These are phyloP conservation scores for Lasiurus cinereus DNA, from an alignment of 2,113 vertebrate genomes.

Conservation along the genomic window DNA sequence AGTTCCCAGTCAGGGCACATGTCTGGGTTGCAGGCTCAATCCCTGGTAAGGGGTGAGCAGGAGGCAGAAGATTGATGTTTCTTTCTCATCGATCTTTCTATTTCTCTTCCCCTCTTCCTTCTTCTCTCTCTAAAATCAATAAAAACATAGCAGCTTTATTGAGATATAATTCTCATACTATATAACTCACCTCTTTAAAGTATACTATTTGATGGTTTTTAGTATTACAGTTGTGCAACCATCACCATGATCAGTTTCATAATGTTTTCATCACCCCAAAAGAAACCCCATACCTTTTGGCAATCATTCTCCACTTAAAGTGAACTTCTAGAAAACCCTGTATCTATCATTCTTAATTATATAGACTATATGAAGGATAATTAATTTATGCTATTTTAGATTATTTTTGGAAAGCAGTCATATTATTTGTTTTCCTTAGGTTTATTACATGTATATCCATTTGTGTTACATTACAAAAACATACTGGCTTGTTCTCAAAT, in stretches of 20 bases:
- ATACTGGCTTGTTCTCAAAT: constrained; percentile 56
- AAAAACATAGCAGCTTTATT: neutral
- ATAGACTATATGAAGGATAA: neutral
- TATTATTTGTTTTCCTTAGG: constrained; percentile 65
- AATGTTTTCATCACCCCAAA: neutral
- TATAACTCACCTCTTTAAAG: neutral
- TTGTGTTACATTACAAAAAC: constrained; percentile 71
- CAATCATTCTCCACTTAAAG: neutral
- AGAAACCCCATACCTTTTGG: neutral
- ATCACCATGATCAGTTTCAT: constrained; percentile 23
- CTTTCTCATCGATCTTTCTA: too few species aligned
- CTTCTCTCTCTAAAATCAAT: too few species aligned
- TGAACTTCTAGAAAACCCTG: neutral
- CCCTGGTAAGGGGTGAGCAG: too few species aligned
- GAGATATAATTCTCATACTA: neutral
- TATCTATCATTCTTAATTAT: neutral
- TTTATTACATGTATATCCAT: constrained; percentile 65
- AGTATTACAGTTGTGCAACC: neutral
- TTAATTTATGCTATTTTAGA: constrained; percentile 19
- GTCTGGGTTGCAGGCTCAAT: too few species aligned
- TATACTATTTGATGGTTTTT: neutral
- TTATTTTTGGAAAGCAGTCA: constrained; percentile 78
- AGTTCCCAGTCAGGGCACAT: too few species aligned
- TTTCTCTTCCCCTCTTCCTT: too few species aligned
- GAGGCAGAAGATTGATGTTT: too few species aligned